Conservation (phyloP, 1,140 invertebrate genomes). For the Trichogramma pretiosum region DNA sequence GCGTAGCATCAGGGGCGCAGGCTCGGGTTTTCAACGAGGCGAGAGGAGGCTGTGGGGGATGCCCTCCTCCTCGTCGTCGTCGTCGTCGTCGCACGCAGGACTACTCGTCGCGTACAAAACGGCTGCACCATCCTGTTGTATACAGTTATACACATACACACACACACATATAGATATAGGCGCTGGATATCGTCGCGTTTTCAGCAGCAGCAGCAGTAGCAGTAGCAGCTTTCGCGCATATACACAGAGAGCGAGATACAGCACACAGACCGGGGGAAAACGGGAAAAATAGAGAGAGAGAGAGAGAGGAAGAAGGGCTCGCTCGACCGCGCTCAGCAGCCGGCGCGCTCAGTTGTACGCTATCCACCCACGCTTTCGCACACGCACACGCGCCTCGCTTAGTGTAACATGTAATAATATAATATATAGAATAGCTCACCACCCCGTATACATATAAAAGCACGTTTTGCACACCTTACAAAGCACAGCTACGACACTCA, state of each 20-base stretch:
- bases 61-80: no score
- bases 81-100: no score
- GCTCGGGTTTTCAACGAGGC: slow-evolving; percentile 21
- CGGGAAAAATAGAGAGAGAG: no score
- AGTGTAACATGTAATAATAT: slow-evolving; percentile 16
- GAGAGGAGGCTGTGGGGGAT: slow-evolving; percentile 9
- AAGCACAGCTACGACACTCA: background rate
- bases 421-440: background rate
- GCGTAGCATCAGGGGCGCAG: slow-evolving; percentile 22
- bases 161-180: no score
- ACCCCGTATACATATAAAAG: background rate
- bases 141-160: no score
- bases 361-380: slow-evolving; percentile 44
- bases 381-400: slow-evolving; percentile 36
- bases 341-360: slow-evolving; percentile 35
- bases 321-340: slow-evolving; percentile 11
- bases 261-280: slow-evolving; percentile 4
- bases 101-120: no score
- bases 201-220: slow-evolving; percentile 3
- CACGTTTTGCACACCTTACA: background rate
- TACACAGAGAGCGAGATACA: background rate
- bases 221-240: background rate
- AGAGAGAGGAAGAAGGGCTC: slow-evolving; percentile 13
- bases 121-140: no score
- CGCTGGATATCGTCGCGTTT: background rate